Conservation (phyloP, 2,888 invertebrate genomes). For the Linyphia triangularis region DNA sequence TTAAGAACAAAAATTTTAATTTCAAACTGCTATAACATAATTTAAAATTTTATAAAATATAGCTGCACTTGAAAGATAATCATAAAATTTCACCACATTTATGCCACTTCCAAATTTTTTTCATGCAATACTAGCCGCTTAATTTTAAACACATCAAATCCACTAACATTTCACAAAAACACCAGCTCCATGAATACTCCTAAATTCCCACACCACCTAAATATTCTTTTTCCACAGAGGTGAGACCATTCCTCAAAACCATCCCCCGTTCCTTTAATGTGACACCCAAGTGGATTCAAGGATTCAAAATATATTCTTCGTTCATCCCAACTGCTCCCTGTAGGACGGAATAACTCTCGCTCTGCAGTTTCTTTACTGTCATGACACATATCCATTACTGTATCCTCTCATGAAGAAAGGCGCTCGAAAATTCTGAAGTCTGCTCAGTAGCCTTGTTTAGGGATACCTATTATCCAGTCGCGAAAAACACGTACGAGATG, state of each 20-base stretch:
- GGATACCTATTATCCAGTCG: background rate
- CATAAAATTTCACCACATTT: too few species aligned
- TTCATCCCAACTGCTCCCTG: background rate
- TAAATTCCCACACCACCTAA: too few species aligned
- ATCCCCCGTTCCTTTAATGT: background rate
- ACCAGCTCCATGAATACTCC: too few species aligned
- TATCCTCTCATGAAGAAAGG: background rate
- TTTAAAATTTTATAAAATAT: too few species aligned
- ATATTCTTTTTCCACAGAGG: background rate
- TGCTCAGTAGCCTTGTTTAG: background rate
- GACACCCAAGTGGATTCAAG: background rate
- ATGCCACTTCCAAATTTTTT: too few species aligned
- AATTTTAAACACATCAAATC: too few species aligned
- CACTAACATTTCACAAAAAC: too few species aligned
- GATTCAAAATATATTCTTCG: background rate
- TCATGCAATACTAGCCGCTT: too few species aligned
- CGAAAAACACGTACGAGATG: background rate
- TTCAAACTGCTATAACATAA: too few species aligned
- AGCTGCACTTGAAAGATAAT: too few species aligned
- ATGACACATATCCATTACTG: constrained; percentile 29
- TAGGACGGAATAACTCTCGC: background rate
- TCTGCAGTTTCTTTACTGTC: background rate
- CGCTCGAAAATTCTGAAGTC: background rate
- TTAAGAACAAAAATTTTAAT: too few species aligned
- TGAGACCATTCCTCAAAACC: background rate